Evolutionary conservation across 2,113 vertebrate genomes (phyloP).

Genomic region (Sander lucioperca): DNA sequence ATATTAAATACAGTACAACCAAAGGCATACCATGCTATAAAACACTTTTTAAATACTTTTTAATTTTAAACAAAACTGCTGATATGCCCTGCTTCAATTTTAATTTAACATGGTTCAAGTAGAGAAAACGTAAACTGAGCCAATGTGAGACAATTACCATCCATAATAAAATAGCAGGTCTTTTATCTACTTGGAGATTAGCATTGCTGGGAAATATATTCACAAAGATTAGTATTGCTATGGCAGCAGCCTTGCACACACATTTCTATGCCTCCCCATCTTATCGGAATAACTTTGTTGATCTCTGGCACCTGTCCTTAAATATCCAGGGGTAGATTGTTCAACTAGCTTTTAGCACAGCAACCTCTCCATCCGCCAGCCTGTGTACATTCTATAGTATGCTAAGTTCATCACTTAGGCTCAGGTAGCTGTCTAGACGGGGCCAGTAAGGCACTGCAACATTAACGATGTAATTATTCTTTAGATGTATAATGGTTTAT

Average conservation of each 20-base stretch:
- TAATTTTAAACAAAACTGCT: too few relatives aligned
- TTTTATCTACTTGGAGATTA: too few relatives aligned
- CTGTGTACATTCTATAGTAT: slow-evolving; percentile 2
- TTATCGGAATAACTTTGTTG: not conserved
- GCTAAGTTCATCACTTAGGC: slow-evolving; percentile 53
- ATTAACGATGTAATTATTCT: slow-evolving; percentile 74
- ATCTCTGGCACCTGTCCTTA: not conserved
- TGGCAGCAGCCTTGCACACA: not conserved
- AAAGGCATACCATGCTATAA: not conserved
- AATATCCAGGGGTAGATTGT: not conserved
- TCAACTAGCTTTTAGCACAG: not conserved
- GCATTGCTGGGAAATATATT: not conserved
- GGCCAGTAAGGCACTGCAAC: slow-evolving; percentile 40
- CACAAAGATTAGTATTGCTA: not conserved
- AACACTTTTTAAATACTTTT: too few relatives aligned
- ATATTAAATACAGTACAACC: not conserved
- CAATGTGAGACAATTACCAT: not conserved
- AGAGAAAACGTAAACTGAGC: not conserved
- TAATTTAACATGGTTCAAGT: not conserved
- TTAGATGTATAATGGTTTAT: slow-evolving; percentile 77
- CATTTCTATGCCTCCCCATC: not conserved
- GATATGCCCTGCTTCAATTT: too few relatives aligned
- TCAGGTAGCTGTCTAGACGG: slow-evolving; percentile 35
- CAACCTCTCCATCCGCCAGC: not conserved
- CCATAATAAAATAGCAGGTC: too few relatives aligned